Evolutionary conservation across 53 echinoderm and acorn worm species (phyloP), one percentile per base, ranked within the genome.

Genomic region (Crossaster papposus): DNA sequence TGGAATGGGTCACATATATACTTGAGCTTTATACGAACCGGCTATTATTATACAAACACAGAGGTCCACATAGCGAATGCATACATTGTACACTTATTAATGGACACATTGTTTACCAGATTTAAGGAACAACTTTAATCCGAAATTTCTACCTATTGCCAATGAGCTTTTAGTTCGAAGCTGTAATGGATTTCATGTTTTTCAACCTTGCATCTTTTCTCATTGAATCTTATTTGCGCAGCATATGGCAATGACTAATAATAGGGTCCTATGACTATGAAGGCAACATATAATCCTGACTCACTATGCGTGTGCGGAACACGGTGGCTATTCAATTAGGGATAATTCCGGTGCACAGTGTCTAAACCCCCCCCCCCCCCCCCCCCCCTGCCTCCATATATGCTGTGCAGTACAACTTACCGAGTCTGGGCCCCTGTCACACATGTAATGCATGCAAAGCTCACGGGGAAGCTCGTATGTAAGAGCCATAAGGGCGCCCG

Each of bases 291-390:
- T 20, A 36, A 62, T 35, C 2, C 24, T 81, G 81, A 81, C 81
- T 81, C 81, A 81, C 23, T 64, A 36, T 81, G 81, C 64, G 81
- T 81, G 64, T 23, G 64, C 81, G 81, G 81, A 81, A 81, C 81
- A 81, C 81, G 55, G 30, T 55, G 18, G 32, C 81, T 81, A 81
- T 24, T 23, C 81, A 81, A 81, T 81, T 81, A 81, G 63, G 1
- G 33, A 23, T 13, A n/a, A 81, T 32, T 81, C 81, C 81, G 81
- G 81, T 81, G 65, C 33, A n/a, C 24, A 34, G 33, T 64, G 64
- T 36, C n/a, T 1, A 32, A 54, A 55, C 2, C 14, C 17, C 17
- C 58, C 15, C 17, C 17, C 2, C n/a, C n/a, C n/a, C n/a, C n/a
- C n/a, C n/a, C n/a, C n/a, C n/a, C n/a, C n/a, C n/a, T n/a, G n/a